phyloP scores from a whole-genome alignment of 2,113 vertebrate genomes.

The Heterochromis multidens region DNA sequence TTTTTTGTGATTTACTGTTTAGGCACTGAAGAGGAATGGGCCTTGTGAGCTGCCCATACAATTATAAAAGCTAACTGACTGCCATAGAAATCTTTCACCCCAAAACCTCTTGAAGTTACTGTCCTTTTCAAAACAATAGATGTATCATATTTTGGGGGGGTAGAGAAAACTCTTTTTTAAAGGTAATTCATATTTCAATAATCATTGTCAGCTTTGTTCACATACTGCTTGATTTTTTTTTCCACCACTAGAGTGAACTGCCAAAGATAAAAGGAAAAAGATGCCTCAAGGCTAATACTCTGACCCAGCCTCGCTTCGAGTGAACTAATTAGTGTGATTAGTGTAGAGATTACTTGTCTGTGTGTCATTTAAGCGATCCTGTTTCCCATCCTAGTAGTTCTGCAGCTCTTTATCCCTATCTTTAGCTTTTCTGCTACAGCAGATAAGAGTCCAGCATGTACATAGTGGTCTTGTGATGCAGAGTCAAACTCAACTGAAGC shows the following conservation, averaged over 20 bases:
- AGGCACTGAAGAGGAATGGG: accelerated
- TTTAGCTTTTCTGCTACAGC: slow-evolving; percentile 8
- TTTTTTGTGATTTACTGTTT: not conserved
- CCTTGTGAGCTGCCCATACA: not conserved
- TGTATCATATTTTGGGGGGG: too few relatives aligned
- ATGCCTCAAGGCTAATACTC: slow-evolving; percentile 26
- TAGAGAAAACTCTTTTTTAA: not conserved
- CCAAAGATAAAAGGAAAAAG: slow-evolving; percentile 31
- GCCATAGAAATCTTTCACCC: not conserved
- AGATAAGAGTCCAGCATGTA: slow-evolving; percentile 48
- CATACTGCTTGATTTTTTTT: not conserved
- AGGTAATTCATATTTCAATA: not conserved
- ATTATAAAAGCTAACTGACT: not conserved
- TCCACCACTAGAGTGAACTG: not conserved
- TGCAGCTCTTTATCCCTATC: slow-evolving; percentile 47
- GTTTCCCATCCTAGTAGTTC: slow-evolving; percentile 39
- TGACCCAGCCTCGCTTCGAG: slow-evolving; percentile 10
- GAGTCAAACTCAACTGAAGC: not conserved
- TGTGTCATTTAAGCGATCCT: slow-evolving; percentile 36
- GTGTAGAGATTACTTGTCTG: slow-evolving; percentile 50
- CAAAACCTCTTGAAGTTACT: not conserved
- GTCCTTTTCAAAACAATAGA: not conserved
- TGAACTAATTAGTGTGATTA: slow-evolving; percentile 62
- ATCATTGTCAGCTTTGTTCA: not conserved
- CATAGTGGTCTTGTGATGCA: slow-evolving; percentile 22